Base-by-base conservation (phyloP, 2,797 vertebrate species). In the Falco columbarius region DNA sequence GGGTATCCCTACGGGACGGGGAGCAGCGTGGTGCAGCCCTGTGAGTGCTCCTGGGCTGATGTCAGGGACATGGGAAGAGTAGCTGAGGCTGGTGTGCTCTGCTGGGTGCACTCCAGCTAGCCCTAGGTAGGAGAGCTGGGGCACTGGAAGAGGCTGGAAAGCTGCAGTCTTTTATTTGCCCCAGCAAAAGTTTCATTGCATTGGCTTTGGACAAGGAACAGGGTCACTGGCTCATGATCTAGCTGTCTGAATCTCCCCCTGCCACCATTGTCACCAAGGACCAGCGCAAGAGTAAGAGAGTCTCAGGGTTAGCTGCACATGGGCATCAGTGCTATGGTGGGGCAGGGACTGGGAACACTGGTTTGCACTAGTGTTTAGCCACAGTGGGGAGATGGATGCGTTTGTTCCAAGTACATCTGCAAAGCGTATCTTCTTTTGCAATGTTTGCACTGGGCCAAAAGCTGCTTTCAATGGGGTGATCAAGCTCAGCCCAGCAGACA, bases 301-400 rank as follows among this genome's bases (percentile, higher is more conserved):
- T 14, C 42, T 36, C 70, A 79, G 75, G 42, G 42, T 70, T 42
- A 27, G 56, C 17, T 84, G 52, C 22, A 49, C 62, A 6, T 75
- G 42, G 30, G 24, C 62, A 55, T 22, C 51, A 56, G 82, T 0
- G 0, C 63, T 34, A 12, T 0, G 0, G 22, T 24, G 26, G 56
- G 46, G 62, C 61, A 81, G 26, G 51, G 15, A 34, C 30, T 74
- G 34, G 67, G 46, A 71, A 71, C 0, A 40, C 38, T 40, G 1
- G 38, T 66, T 58, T 76, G 77, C 44, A 27, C 49, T 63, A 54
- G 34, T 49, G 59, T 84, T 74, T 15, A 56, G 51, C 19, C 32
- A n/a, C 49, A 19, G 9, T 4, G 23, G 34, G 47, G 49, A 83
- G 58, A 19, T 10, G 42, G 38, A 66, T 1, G 3, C 63, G 36